Evolutionary conservation across 1,140 invertebrate genomes (phyloP).

Genomic region (Paracyclopina nana): DNA sequence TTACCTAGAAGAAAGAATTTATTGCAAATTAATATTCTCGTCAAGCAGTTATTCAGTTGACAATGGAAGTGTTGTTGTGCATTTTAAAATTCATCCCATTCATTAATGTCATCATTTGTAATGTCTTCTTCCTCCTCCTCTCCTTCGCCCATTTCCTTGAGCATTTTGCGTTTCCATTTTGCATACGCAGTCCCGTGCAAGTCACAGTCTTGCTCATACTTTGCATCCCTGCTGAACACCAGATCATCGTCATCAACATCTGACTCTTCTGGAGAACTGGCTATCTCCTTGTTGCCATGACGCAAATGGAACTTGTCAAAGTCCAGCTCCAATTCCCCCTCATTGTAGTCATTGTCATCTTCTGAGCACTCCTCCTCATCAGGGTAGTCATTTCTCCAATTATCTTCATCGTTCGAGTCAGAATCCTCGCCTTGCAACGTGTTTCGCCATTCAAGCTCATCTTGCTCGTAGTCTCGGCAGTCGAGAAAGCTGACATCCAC

Average conservation of each 20-base stretch:
- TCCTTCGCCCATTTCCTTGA: neutral
- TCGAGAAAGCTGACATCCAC: no score
- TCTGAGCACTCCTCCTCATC: constrained; percentile 1
- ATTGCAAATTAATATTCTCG: neutral
- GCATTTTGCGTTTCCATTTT: neutral
- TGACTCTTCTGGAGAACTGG: neutral
- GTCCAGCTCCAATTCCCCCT: no score
- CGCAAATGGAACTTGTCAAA: neutral
- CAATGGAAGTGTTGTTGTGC: neutral
- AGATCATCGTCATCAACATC: neutral
- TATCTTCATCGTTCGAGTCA: neutral
- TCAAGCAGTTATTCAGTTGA: neutral
- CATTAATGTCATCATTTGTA: constrained; percentile 2
- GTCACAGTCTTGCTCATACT: neutral
- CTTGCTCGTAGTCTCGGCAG: no score
- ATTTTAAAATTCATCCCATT: neutral
- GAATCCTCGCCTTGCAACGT: no score
- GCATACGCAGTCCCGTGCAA: neutral
- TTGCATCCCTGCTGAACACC: neutral
- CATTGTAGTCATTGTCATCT: neutral
- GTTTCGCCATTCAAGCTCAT: no score
- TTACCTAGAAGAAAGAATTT: neutral
- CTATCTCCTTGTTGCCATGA: no score
- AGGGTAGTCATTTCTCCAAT: constrained; percentile 1
- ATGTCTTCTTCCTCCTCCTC: neutral